Percentiles rank a stretch among this genome's conserved stretches.
Conservation (phyloP, 2,797 vertebrate species). For the Lithobates pipiens region DNA sequence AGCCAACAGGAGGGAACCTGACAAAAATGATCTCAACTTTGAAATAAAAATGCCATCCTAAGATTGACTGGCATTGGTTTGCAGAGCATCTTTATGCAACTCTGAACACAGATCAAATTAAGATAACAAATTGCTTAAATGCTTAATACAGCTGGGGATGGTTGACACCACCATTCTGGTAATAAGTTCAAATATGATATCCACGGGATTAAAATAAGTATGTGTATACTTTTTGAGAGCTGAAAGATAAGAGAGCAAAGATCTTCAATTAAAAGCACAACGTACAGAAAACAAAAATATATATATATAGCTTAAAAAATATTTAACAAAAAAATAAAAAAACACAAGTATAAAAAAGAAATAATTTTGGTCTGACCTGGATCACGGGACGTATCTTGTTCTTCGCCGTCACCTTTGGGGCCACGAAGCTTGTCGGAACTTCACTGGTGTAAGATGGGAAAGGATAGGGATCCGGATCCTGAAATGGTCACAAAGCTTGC, state of each 20-base stretch:
- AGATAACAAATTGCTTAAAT: constrained; percentile 53
- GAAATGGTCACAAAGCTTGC: constrained; percentile 97
- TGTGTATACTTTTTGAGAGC: constrained; percentile 77
- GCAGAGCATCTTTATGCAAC: constrained; percentile 59
- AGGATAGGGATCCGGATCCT: constrained; percentile 87
- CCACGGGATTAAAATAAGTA: constrained; percentile 73
- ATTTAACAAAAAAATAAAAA: constrained; percentile 76
- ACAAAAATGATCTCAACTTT: constrained; percentile 72
- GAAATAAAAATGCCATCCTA: constrained; percentile 70
- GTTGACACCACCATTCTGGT: constrained; percentile 78
- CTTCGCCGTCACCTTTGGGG: constrained; percentile 87
- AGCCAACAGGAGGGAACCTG: constrained; percentile 78
- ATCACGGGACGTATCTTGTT: constrained; percentile 92
- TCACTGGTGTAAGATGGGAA: constrained; percentile 80
- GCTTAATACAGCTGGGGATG: constrained; percentile 73
- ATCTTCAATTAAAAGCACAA: constrained; percentile 74
- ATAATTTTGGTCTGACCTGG: constrained; percentile 99
- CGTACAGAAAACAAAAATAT: constrained; percentile 75
- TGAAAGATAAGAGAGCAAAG: constrained; percentile 88
- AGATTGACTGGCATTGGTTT: neutral
- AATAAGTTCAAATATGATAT: constrained; percentile 74
- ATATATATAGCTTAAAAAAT: constrained; percentile 85
- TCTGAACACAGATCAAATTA: constrained; percentile 67
- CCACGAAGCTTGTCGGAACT: constrained; percentile 83
- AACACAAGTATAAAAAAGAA: constrained; percentile 89